Conservation (phyloP, 2,797 vertebrate genomes). For the Lutjanus argentimaculatus region DNA sequence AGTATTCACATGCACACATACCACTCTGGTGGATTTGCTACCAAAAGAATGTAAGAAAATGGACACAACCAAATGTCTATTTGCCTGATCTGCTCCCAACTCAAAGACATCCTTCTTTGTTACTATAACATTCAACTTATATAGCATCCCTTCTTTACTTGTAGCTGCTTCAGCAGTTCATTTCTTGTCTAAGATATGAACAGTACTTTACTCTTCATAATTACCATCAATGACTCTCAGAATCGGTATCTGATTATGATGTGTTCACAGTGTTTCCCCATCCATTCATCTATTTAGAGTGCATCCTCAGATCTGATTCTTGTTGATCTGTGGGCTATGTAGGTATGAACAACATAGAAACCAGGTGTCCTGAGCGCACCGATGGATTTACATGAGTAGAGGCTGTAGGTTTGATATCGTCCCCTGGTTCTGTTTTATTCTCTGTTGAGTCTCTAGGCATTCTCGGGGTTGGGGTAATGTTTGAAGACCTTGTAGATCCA, state of each 20-base stretch:
- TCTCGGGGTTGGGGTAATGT: slow-evolving; percentile 76
- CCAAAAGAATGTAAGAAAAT: slow-evolving; percentile 34
- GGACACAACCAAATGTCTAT: slow-evolving; percentile 28
- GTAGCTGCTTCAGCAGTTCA: slow-evolving; percentile 19
- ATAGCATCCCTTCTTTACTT: neutral
- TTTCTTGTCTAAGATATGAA: slow-evolving; percentile 26
- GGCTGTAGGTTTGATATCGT: slow-evolving; percentile 39
- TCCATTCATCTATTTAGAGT: slow-evolving; percentile 10
- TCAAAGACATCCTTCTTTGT: slow-evolving; percentile 23
- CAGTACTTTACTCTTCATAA: slow-evolving; percentile 17
- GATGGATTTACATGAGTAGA: slow-evolving; percentile 42
- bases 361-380: slow-evolving; percentile 53
- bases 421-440: slow-evolving; percentile 31
- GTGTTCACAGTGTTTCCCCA: slow-evolving; percentile 44
- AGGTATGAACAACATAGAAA: slow-evolving; percentile 47
- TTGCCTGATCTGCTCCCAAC: slow-evolving; percentile 36
- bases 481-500: slow-evolving; percentile 97
- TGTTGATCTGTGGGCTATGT: slow-evolving; percentile 27
- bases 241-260: slow-evolving; percentile 28
- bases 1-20: slow-evolving; percentile 69
- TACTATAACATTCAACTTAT: neutral
- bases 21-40: slow-evolving; percentile 53
- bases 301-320: slow-evolving; percentile 38
- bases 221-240: slow-evolving; percentile 20
- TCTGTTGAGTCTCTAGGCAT: slow-evolving; percentile 54